Percentiles rank a stretch among this genome's conserved stretches.
Conservation (phyloP, 2,113 vertebrate species). For the Siphamia tubifer region DNA sequence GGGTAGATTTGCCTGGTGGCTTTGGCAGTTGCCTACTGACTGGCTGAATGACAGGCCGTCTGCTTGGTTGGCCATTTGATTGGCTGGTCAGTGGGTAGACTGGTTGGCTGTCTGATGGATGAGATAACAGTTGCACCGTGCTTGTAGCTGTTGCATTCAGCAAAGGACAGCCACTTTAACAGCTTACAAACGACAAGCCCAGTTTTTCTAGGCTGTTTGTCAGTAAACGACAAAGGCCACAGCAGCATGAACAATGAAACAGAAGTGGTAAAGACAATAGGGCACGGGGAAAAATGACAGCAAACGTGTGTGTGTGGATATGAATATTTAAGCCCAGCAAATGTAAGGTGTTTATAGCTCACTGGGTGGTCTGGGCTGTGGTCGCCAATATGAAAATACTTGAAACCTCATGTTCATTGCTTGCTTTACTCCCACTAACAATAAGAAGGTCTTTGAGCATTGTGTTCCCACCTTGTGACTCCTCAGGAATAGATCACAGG, state of each 20-base stretch:
- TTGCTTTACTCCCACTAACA: neutral
- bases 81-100: neutral
- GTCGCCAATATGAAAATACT: neutral
- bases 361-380: neutral
- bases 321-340: neutral
- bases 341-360: neutral
- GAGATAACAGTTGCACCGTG: neutral
- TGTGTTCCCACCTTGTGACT: conserved; percentile 3
- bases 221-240: neutral
- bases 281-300: neutral
- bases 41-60: conserved; percentile 16
- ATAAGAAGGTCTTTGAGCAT: neutral
- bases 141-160: neutral
- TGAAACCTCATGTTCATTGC: neutral
- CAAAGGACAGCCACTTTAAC: neutral
- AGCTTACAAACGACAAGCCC: neutral
- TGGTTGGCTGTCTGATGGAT: neutral
- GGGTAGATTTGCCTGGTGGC: conserved; percentile 42
- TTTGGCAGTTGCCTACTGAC: neutral
- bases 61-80: neutral
- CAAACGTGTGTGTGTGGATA: neutral
- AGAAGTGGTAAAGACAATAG: neutral
- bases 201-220: neutral
- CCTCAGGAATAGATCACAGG: neutral
- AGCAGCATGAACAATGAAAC: neutral